Conservation (phyloP, 2,797 vertebrate species). For the Enteromius unitaeniatus region DNA sequence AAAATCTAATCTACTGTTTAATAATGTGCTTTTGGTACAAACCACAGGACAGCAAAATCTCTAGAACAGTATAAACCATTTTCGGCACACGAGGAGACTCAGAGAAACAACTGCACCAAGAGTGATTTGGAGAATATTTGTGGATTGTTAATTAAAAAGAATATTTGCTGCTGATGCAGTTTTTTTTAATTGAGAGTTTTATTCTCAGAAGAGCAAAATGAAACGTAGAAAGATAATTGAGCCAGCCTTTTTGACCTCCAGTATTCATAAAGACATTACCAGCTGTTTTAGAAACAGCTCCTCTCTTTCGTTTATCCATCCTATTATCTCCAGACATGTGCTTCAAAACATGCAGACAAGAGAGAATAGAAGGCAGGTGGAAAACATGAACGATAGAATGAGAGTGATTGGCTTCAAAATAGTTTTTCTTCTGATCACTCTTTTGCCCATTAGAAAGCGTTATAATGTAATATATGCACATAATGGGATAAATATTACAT, state of each 20-base stretch:
- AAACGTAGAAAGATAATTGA: neutral
- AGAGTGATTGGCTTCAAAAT: neutral
- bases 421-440: neutral
- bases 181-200: neutral
- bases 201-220: constrained; percentile 7
- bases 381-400: neutral
- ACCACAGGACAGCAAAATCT: neutral
- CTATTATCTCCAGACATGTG: neutral
- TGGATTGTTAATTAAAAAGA: neutral
- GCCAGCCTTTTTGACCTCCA: constrained; percentile 13
- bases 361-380: neutral
- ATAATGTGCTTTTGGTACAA: constrained; percentile 29
- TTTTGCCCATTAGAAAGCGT: too few species aligned
- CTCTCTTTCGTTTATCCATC: neutral
- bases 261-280: neutral
- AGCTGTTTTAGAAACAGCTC: neutral
- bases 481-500: too few species aligned
- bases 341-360: neutral
- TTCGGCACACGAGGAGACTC: neutral
- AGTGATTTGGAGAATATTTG: neutral
- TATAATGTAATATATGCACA: too few species aligned
- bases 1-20: constrained; percentile 32
- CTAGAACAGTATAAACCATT: neutral
- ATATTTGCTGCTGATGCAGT: neutral
- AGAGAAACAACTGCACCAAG: neutral